Conservation (phyloP, 2,888 invertebrate species). For the Orchesella flavescens region DNA sequence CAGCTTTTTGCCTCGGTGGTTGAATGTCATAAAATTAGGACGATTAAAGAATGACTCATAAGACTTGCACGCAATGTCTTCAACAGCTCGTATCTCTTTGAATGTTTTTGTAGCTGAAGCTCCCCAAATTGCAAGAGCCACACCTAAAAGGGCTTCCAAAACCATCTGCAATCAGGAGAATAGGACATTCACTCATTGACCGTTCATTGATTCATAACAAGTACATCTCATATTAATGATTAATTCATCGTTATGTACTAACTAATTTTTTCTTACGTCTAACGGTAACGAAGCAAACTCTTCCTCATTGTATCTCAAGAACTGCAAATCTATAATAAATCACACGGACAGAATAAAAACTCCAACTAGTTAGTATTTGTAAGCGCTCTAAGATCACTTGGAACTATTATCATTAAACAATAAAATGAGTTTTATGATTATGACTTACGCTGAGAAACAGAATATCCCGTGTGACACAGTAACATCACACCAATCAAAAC, state of each 20-base stretch:
- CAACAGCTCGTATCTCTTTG: conserved; percentile 71
- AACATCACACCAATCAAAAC: conserved; percentile 67
- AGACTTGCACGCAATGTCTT: conserved; percentile 70
- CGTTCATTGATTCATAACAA: no score
- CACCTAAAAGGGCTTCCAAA: conserved; percentile 69
- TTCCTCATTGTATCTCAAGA: conserved; percentile 69
- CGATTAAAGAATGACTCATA: conserved; percentile 70
- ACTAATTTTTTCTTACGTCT: conserved; percentile 63
- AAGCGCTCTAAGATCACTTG: no score
- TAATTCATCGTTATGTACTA: not conserved
- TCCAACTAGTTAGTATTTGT: not conserved
- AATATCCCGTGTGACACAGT: conserved; percentile 70
- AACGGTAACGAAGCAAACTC: conserved; percentile 68
- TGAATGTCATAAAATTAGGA: conserved; percentile 71
- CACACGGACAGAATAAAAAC: not conserved
- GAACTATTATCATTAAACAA: not conserved
- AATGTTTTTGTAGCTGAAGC: conserved; percentile 70
- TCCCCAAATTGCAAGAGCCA: conserved; percentile 71
- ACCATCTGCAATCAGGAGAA: conserved; percentile 65
- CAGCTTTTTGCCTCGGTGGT: conserved; percentile 70
- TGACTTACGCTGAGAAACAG: conserved; percentile 70
- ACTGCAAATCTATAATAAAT: conserved; percentile 64
- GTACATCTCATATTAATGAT: no score
- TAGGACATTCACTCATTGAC: no score
- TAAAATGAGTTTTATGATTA: not conserved